A percentile compares a stretch with the other conserved stretches of the same genome.
Evolutionary conservation across 2,888 invertebrate genomes (phyloP).

Genomic region (Theristus sp.): DNA sequence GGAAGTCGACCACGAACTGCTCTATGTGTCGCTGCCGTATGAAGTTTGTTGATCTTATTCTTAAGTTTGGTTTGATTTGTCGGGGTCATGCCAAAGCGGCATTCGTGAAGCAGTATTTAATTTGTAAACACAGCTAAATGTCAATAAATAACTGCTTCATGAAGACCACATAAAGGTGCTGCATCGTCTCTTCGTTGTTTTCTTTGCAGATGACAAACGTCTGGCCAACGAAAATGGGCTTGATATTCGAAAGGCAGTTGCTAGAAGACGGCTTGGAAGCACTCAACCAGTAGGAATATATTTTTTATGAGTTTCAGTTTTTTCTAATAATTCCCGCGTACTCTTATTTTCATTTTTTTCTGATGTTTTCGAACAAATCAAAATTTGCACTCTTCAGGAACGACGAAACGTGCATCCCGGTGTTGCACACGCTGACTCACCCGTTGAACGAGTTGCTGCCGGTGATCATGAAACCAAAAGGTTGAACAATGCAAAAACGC

Average conservation of each 20-base stretch:
- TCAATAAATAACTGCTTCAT: too few relatives aligned
- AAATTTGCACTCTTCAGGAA: too few relatives aligned
- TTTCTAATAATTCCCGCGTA: too few relatives aligned
- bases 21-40: neutral
- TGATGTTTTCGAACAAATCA: too few relatives aligned
- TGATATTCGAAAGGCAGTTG: constrained; percentile 59
- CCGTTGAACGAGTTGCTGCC: constrained; percentile 78
- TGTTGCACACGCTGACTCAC: constrained; percentile 65
- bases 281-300: too few relatives aligned
- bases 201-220: constrained; percentile 52
- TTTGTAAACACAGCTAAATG: too few relatives aligned
- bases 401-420: constrained; percentile 40
- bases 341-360: too few relatives aligned
- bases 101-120: too few relatives aligned
- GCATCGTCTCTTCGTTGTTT: neutral
- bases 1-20: neutral
- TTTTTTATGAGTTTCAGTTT: too few relatives aligned
- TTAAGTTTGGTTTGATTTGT: neutral
- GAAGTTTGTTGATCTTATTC: neutral
- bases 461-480: constrained; percentile 37
- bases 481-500: too few relatives aligned
- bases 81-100: too few relatives aligned
- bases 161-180: too few relatives aligned
- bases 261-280: neutral
- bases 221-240: constrained; percentile 66